Base-by-base conservation (phyloP, 1,140 invertebrate genomes). In the Dufourea novaeangliae region DNA sequence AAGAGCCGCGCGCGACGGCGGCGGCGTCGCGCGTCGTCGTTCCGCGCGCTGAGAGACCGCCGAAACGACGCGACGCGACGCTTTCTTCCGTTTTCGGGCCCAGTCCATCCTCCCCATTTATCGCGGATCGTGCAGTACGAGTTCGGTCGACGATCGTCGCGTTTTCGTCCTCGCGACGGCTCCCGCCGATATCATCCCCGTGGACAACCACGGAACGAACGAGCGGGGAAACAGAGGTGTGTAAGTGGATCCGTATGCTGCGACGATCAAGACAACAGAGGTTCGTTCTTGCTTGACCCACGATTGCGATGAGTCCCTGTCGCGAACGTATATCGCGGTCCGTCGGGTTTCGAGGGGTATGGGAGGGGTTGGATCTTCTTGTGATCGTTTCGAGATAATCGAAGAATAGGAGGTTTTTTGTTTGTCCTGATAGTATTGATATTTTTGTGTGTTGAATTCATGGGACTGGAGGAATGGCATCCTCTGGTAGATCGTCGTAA, bases 21-120 rank as follows among this genome's bases (percentile, higher is more conserved):
- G n/a, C n/a, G n/a, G n/a, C n/a, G n/a, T n/a, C 75, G 74, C 34
- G 34, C 34, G 34, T 8, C 62, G 79, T 79, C 56, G 71, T n/a
- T n/a, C n/a, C 70, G 73, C 66, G 59, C 50, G 46, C 17, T 27
- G 17, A 41, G 44, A 41, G n/a, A n/a, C n/a, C 56, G 52, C 73
- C 54, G 52, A 59, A 54, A 27, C 54, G 20, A n/a, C 46, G 41
- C 27, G n/a, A 14, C 54, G 10, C 27, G 54, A 17, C 54, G 54
- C 14, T 57, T 67, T 73, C 25, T 59, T 39, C 25, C n/a, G 14
- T 17, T 44, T 59, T 3, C 52, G n/a, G n/a, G 2, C 41, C 41
- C 17, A 11, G 10, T 62, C 29, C 64, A 17, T 67, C 25, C 20
- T 11, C 17, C 57, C 44, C 37, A 3, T 54, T 54, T 41, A 32